phyloP scores from a whole-genome alignment of 1,140 invertebrate species.

The Pachyrhynchus sulphureomaculatus region DNA sequence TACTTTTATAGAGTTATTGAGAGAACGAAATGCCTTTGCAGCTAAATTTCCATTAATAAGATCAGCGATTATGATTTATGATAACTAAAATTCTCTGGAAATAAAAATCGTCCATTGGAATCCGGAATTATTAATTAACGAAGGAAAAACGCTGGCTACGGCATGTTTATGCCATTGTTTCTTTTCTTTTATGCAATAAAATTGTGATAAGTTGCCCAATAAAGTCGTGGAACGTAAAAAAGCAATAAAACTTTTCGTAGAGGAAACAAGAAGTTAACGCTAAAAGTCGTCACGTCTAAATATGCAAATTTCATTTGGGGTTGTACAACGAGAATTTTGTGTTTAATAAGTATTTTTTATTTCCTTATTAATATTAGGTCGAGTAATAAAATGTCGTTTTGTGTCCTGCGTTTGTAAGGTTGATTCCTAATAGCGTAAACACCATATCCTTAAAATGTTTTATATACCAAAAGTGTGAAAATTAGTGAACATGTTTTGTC shows the following conservation, averaged over 20 bases:
- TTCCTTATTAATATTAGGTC: neutral
- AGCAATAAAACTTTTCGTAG: neutral
- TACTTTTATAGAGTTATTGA: no score
- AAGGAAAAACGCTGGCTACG: no score
- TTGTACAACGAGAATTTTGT: neutral
- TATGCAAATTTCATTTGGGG: slow-evolving; percentile 20
- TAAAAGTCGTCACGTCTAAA: slow-evolving; percentile 6
- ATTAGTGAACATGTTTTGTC: no score
- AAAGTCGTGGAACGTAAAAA: slow-evolving; percentile 9
- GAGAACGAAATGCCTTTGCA: no score
- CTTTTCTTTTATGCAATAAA: neutral
- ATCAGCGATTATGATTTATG: no score
- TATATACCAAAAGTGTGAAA: no score
- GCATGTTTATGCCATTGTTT: no score
- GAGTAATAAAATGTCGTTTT: neutral
- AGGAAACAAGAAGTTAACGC: slow-evolving; percentile 10
- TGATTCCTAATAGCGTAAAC: neutral
- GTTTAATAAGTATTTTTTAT: slow-evolving; percentile 2
- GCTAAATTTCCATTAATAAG: no score
- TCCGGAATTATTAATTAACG: no score
- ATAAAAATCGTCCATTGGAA: no score
- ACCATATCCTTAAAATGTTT: no score
- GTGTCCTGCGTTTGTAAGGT: neutral
- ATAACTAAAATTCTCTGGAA: no score
- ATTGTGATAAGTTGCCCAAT: slow-evolving; percentile 4